A percentile compares a stretch with the other conserved stretches of the same genome.
Conservation (phyloP, 2,797 vertebrate species). For the Fistularia tabacaria region DNA sequence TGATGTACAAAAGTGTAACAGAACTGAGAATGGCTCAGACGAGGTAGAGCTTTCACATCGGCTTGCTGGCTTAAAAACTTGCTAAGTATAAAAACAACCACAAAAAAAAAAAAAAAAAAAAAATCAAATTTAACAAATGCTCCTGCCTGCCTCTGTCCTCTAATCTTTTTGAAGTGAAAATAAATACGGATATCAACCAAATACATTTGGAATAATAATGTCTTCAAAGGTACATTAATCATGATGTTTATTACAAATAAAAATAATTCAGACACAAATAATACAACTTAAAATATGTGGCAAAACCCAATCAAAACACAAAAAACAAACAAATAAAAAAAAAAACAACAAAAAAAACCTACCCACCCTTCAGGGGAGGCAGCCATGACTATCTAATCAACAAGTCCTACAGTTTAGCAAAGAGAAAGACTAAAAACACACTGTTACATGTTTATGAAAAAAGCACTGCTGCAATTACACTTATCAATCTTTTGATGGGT, state of each 20-base stretch:
- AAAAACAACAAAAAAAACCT: slow-evolving; percentile 42
- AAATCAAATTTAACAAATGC: slow-evolving; percentile 65
- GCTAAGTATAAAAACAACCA: slow-evolving; percentile 69
- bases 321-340: slow-evolving; percentile 43
- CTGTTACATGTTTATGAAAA: slow-evolving; percentile 49
- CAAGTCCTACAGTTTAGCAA: slow-evolving; percentile 66
- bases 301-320: slow-evolving; percentile 50
- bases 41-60: slow-evolving; percentile 90
- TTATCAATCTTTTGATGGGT: slow-evolving; percentile 40
- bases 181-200: slow-evolving; percentile 87
- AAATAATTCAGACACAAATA: slow-evolving; percentile 63
- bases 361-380: slow-evolving; percentile 58
- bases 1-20: slow-evolving; percentile 85
- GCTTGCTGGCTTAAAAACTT: slow-evolving; percentile 84
- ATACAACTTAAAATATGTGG: slow-evolving; percentile 61
- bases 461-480: slow-evolving; percentile 54
- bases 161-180: slow-evolving; percentile 82
- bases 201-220: slow-evolving; percentile 85
- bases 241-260: slow-evolving; percentile 75
- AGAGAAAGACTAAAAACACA: slow-evolving; percentile 58
- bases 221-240: slow-evolving; percentile 75
- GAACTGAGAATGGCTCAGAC: slow-evolving; percentile 86
- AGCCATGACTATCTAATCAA: slow-evolving; percentile 63
- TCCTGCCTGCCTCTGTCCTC: slow-evolving; percentile 64
- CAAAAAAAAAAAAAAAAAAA: slow-evolving; percentile 52